phyloP scores from a whole-genome alignment of 2,888 invertebrate species.

The Scotopteryx bipunctaria region DNA sequence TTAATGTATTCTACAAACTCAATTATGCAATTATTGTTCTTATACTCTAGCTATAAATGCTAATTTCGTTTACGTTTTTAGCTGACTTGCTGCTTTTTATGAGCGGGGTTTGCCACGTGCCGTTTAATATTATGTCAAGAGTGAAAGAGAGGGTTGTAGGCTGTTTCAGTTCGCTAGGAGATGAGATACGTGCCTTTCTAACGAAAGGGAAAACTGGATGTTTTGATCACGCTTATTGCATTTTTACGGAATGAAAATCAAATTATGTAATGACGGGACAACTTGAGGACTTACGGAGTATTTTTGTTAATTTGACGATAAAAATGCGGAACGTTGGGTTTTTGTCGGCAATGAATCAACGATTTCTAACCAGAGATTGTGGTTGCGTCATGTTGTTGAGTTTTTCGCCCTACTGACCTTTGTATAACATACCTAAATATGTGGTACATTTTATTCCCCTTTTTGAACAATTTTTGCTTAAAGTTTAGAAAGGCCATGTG shows the following conservation, averaged over 20 bases:
- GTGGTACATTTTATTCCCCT: too few species aligned
- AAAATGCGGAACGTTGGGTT: constrained; percentile 11
- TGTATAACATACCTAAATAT: constrained; percentile 8
- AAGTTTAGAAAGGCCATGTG: too few species aligned
- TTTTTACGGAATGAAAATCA: constrained; percentile 30
- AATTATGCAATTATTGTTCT: constrained; percentile 56
- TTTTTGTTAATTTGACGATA: constrained; percentile 45
- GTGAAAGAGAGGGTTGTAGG: constrained; percentile 52
- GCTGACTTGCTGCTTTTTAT: constrained; percentile 64
- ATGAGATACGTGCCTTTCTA: constrained; percentile 61
- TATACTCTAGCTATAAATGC: constrained; percentile 58
- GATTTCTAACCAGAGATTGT: constrained; percentile 22
- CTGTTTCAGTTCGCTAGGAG: constrained; percentile 61
- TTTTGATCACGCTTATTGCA: constrained; percentile 54
- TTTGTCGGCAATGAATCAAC: constrained; percentile 21
- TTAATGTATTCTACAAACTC: constrained; percentile 38
- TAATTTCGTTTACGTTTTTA: constrained; percentile 57
- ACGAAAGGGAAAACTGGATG: constrained; percentile 71
- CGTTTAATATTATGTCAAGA: constrained; percentile 55
- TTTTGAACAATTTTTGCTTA: too few species aligned
- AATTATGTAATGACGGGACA: not conserved
- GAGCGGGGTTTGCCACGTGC: constrained; percentile 66
- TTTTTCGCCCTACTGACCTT: constrained; percentile 20
- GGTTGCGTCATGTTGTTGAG: constrained; percentile 11
- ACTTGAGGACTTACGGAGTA: not conserved